Base-by-base conservation (phyloP, 2,888 invertebrate species). In the Sinotaia quadrata region DNA sequence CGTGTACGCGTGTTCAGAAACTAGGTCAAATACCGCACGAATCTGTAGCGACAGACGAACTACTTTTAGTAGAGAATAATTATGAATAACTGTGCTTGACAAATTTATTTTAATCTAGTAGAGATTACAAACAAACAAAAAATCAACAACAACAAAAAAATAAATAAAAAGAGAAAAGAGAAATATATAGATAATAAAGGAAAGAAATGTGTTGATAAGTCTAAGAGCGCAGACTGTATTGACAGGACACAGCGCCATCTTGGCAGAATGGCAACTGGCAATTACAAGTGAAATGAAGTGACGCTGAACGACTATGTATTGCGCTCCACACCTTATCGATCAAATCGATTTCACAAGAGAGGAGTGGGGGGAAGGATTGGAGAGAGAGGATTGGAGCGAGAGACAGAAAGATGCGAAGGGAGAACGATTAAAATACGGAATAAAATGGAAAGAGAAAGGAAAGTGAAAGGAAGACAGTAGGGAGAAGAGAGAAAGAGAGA, bases 201-300 rank as follows among this genome's bases (percentile, higher is more conserved):
- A 24, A 7, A 7, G 18, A 41, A 51, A 21, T 51, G 51, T 12
- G 27, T 29, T 4, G 29, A 10, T 18, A 18, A 37, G 58, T 8
- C 37, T n/a, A 41, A 27, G 34, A 41, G 12, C 21, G 37, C 21
- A 21, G 41, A 29, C 8, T 8, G 5, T 24, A 15, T 12, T 36
- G 37, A 12, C 8, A 34, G 34, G 37, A 21, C 41, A 37, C 41
- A 36, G 7, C 24, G 34, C n/a, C 58, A 58, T 58, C 58, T 37
- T 58, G 15, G 15, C 58, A 8, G 58, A 27, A 58, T 41, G 36
- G 58, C 37, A 37, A 58, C 36, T 58, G 58, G 24, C 58, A 58
- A 58, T 58, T 58, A 58, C 58, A 58, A n/a, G 58, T 18, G 58
- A 58, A 58, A 58, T 58, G 58, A 58, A 58, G 58, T 58, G 58